These are phyloP conservation scores for Sphaerophoria rueppellii DNA, from an alignment of 2,888 invertebrate genomes.

Conservation along the genomic window DNA sequence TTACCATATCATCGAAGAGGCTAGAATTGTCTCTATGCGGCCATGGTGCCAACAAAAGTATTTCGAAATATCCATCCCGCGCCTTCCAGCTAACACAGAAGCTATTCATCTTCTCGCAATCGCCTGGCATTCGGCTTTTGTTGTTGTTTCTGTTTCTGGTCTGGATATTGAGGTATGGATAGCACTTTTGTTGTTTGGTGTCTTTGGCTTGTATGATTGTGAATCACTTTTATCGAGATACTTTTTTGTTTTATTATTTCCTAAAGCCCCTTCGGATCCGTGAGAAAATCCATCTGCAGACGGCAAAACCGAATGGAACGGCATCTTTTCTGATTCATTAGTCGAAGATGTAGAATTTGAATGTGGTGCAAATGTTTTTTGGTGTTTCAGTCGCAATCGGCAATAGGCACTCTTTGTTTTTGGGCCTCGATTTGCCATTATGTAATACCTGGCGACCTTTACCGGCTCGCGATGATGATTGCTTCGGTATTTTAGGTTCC, in stretches of 20 bases:
- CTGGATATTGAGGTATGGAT: background rate
- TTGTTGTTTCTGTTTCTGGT: background rate
- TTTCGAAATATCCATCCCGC: slow-evolving; percentile 63
- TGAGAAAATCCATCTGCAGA: slow-evolving; percentile 67
- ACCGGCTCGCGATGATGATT: slow-evolving; percentile 62
- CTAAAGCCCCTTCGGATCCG: slow-evolving; percentile 63
- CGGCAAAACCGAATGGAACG: slow-evolving; percentile 15
- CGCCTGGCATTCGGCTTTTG: slow-evolving; percentile 19
- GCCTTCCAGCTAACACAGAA: slow-evolving; percentile 50
- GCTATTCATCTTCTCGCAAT: slow-evolving; percentile 70
- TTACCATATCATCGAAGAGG: slow-evolving; percentile 29
- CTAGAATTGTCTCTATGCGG: background rate
- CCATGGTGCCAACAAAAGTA: slow-evolving; percentile 45
- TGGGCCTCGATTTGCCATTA: slow-evolving; percentile 22
- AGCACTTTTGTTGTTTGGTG: slow-evolving; percentile 35
- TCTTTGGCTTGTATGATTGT: slow-evolving; percentile 23
- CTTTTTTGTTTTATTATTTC: slow-evolving; percentile 29
- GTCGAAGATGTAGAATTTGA: slow-evolving; percentile 65
- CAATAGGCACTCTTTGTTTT: slow-evolving; percentile 32
- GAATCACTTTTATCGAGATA: slow-evolving; percentile 62
- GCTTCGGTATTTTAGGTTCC: slow-evolving; percentile 14
- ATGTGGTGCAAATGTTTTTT: slow-evolving; percentile 64
- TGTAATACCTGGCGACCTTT: slow-evolving; percentile 51
- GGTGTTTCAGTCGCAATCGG: slow-evolving; percentile 9
- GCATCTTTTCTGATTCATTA: slow-evolving; percentile 69